Conservation (phyloP, 2,888 invertebrate species). For the Agapetus fuscipes region DNA sequence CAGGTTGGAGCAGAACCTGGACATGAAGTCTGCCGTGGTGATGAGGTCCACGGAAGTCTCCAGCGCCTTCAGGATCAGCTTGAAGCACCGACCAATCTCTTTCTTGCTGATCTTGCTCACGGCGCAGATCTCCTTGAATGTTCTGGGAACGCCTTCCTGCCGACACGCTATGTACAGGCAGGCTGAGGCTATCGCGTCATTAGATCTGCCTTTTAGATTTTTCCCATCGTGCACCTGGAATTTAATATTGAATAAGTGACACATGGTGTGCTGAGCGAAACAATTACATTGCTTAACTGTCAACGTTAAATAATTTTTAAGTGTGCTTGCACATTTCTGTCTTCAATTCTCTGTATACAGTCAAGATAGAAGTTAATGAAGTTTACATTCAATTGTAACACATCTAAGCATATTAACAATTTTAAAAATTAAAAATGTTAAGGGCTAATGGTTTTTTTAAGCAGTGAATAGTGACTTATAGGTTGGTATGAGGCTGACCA, state of each 20-base stretch:
- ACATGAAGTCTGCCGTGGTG: constrained; percentile 99
- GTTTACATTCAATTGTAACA: too few relatives aligned
- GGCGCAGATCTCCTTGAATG: constrained; percentile 99
- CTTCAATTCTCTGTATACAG: too few relatives aligned
- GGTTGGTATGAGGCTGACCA: too few relatives aligned
- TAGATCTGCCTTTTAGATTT: constrained; percentile 89
- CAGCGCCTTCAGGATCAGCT: constrained; percentile 88
- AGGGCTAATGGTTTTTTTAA: too few relatives aligned
- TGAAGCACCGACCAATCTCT: constrained; percentile 97
- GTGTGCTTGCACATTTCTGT: too few relatives aligned
- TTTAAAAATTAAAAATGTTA: too few relatives aligned
- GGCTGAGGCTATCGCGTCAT: constrained; percentile 97
- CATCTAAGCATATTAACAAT: too few relatives aligned
- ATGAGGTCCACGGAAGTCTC: constrained; percentile 97
- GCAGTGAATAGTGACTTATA: too few relatives aligned
- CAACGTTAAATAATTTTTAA: too few relatives aligned
- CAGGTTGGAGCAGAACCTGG: constrained; percentile 93
- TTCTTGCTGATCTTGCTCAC: constrained; percentile 98
- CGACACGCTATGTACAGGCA: constrained; percentile 98
- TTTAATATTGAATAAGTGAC: constrained; percentile 1
- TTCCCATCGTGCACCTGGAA: constrained; percentile 82
- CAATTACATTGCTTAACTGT: too few relatives aligned
- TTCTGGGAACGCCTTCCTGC: constrained; percentile 96
- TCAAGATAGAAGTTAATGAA: too few relatives aligned
- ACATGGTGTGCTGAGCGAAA: too few relatives aligned